phyloP scores from a whole-genome alignment of 2,113 vertebrate species.

The Mustelus asterias region DNA sequence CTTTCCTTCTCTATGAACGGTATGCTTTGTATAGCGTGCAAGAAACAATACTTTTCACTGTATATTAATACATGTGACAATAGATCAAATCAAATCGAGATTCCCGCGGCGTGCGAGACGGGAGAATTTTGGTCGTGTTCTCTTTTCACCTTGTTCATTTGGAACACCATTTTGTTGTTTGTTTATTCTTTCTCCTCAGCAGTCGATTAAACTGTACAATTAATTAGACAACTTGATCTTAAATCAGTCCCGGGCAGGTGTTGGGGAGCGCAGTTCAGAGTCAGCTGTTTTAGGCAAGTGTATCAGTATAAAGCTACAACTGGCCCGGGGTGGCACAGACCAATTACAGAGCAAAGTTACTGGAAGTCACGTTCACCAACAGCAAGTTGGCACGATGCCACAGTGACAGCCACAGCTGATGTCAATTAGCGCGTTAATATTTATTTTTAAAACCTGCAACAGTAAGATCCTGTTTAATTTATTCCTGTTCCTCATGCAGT shows the following conservation, averaged over 20 bases:
- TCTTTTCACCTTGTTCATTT: not conserved
- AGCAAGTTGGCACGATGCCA: not conserved
- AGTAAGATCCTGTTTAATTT: not conserved
- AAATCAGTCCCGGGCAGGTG: not conserved
- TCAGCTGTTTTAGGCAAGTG: not conserved
- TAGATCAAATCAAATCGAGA: too few relatives aligned
- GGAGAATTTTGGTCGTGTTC: not conserved
- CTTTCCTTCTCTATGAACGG: too few relatives aligned
- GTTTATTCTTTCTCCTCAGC: not conserved
- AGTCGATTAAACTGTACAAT: not conserved
- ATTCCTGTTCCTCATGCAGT: not conserved
- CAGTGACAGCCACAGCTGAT: not conserved
- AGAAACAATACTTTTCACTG: too few relatives aligned
- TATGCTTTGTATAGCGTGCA: too few relatives aligned
- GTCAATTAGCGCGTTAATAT: conserved; percentile 17
- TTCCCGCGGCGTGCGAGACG: too few relatives aligned
- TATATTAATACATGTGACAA: too few relatives aligned
- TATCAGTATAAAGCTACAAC: too few relatives aligned
- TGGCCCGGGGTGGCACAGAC: not conserved
- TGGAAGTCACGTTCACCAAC: not conserved
- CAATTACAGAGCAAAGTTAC: not conserved
- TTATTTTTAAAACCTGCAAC: conserved; percentile 28
- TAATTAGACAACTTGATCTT: not conserved
- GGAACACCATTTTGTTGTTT: not conserved
- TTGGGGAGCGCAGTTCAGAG: not conserved